phyloP scores from a whole-genome alignment of 2,797 vertebrate species.

The Chaetodon trifasciatus region DNA sequence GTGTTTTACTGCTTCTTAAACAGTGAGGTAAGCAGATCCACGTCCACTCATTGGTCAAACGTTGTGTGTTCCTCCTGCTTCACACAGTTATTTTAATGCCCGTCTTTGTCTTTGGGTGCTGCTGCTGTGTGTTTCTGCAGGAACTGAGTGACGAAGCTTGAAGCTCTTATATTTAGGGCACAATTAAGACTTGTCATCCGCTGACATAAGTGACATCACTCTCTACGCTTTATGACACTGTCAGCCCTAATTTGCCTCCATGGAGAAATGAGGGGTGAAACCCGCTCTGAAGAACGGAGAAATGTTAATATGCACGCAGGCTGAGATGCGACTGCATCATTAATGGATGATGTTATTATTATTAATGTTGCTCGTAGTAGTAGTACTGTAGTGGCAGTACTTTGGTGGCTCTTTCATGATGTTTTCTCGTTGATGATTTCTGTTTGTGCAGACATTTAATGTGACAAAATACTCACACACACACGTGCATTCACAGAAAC shows the following conservation, averaged over 20 bases:
- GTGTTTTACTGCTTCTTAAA: slow-evolving; percentile 99
- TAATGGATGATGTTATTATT: slow-evolving; percentile 3
- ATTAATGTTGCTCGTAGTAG: not conserved
- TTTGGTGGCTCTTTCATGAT: not conserved
- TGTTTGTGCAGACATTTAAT: too few species aligned
- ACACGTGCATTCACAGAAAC: fast-evolving
- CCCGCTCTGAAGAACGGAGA: slow-evolving; percentile 49
- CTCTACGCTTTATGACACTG: slow-evolving; percentile 63
- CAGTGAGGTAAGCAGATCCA: slow-evolving; percentile 92
- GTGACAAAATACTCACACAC: too few species aligned
- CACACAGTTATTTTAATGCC: slow-evolving; percentile 32
- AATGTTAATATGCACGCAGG: slow-evolving; percentile 26
- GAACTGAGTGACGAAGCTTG: slow-evolving; percentile 22
- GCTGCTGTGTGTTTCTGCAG: slow-evolving; percentile 36
- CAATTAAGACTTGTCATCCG: slow-evolving; percentile 72
- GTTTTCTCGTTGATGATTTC: too few species aligned
- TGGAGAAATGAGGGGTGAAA: slow-evolving; percentile 52
- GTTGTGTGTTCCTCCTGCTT: slow-evolving; percentile 23
- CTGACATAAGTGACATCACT: slow-evolving; percentile 72
- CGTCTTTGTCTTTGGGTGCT: slow-evolving; percentile 42
- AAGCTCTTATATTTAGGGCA: slow-evolving; percentile 59
- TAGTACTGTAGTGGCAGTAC: not conserved
- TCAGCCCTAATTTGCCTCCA: slow-evolving; percentile 60
- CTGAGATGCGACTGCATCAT: slow-evolving; percentile 8
- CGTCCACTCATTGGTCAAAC: slow-evolving; percentile 53